phyloP scores from a whole-genome alignment of 2,113 vertebrate genomes.

The Meleagris gallopavo region DNA sequence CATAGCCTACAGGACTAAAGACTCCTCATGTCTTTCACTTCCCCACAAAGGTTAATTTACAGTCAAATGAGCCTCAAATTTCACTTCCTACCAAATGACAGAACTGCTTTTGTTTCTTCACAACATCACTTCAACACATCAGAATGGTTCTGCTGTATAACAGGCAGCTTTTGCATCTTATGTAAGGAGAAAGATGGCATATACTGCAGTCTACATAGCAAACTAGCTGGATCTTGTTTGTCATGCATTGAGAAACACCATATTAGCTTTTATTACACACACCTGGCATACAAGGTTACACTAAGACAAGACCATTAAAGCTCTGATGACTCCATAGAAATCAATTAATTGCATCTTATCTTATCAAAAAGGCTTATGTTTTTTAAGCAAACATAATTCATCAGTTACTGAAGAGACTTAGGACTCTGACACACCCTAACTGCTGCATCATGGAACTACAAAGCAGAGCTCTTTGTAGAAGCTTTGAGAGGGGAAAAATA shows the following conservation, averaged over 20 bases:
- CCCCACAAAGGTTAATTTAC: neutral
- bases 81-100: neutral
- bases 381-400: neutral
- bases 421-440: neutral
- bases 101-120: neutral
- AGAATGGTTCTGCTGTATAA: neutral
- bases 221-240: neutral
- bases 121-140: neutral
- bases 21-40: neutral
- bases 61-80: neutral
- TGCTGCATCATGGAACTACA: rapidly evolving
- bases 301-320: neutral
- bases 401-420: neutral
- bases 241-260: neutral
- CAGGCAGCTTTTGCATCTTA: neutral
- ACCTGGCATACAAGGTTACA: neutral
- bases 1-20: neutral
- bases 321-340: neutral
- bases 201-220: neutral
- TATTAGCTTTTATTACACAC: neutral
- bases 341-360: neutral
- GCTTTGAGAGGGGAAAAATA: neutral
- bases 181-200: neutral
- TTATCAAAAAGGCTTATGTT: neutral
- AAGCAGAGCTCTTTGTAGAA: neutral